Conservation (phyloP, 2,113 vertebrate species). For the Origma solitaria region DNA sequence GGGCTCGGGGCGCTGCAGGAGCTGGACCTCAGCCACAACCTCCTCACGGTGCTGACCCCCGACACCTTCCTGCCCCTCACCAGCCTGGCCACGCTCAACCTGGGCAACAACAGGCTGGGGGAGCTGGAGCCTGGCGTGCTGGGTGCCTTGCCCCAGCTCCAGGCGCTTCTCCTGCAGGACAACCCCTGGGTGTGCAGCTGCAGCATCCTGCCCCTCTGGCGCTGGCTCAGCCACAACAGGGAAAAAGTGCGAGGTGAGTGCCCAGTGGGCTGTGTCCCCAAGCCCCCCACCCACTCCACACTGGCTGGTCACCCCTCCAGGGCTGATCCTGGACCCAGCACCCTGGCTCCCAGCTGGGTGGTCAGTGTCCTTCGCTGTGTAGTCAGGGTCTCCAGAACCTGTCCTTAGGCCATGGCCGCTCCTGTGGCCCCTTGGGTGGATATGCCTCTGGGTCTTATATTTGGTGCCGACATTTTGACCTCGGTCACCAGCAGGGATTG, state of each 20-base stretch:
- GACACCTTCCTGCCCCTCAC: constrained; percentile 64
- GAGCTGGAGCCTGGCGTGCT: constrained; percentile 29
- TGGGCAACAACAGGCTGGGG: constrained; percentile 61
- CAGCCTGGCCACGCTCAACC: constrained; percentile 44
- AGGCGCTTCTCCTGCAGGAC: constrained; percentile 47
- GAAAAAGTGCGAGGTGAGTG: constrained; percentile 65
- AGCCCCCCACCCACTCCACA: fast-evolving
- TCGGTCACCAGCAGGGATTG: neutral
- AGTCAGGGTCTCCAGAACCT: neutral
- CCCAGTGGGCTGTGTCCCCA: neutral
- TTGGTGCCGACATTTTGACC: neutral
- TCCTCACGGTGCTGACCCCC: constrained; percentile 24
- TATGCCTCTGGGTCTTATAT: neutral
- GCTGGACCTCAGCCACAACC: constrained; percentile 73
- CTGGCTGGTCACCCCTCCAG: fast-evolving
- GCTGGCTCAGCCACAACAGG: constrained; percentile 67
- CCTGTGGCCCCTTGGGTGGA: neutral
- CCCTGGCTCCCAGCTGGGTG: too few species aligned
- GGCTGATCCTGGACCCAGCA: neutral
- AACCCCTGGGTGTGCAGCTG: constrained; percentile 77
- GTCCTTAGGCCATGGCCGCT: neutral
- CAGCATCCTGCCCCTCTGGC: constrained; percentile 66
- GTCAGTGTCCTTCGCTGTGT: fast-evolving
- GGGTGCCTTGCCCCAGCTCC: constrained; percentile 44
- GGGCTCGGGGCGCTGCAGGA: constrained; percentile 50